These are phyloP conservation scores for Megaceryle torquata DNA, from an alignment of 2,113 vertebrate genomes.

Conservation along the genomic window DNA sequence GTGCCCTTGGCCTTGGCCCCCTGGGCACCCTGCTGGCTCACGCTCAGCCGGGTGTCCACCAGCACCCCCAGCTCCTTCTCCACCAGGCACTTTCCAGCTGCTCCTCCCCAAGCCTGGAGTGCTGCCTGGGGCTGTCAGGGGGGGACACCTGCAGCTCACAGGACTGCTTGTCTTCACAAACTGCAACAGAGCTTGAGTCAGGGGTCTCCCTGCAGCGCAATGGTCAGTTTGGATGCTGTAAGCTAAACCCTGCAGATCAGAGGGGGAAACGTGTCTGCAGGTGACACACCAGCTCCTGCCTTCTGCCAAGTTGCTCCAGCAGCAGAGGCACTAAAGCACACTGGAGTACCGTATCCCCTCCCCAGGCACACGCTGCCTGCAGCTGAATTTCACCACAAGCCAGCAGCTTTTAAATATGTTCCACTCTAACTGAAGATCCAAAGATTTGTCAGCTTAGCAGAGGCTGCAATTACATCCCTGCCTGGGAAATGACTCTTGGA, in stretches of 20 bases:
- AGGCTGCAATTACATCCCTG: not conserved
- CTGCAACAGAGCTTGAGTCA: not conserved
- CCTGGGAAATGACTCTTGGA: not conserved
- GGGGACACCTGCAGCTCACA: not conserved
- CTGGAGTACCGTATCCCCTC: rapidly evolving
- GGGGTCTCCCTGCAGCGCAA: not conserved
- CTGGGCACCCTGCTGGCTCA: no score
- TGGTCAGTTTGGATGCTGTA: not conserved
- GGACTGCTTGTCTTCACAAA: rapidly evolving
- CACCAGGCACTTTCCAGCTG: no score
- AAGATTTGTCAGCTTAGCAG: not conserved
- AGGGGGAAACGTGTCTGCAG: not conserved
- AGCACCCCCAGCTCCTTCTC: no score
- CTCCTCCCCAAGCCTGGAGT: no score
- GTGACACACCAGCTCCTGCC: not conserved
- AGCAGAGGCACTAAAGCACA: not conserved
- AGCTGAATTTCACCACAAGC: not conserved
- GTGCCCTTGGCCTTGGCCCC: no score
- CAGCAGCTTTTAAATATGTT: not conserved
- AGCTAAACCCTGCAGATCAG: not conserved
- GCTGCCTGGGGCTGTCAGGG: no score
- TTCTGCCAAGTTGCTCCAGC: rapidly evolving
- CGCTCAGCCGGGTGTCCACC: no score
- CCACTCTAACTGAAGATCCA: not conserved
- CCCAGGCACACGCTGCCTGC: not conserved